Evolutionary conservation across 2,113 vertebrate genomes (phyloP).

Genomic region (Pterocles orientalis): DNA sequence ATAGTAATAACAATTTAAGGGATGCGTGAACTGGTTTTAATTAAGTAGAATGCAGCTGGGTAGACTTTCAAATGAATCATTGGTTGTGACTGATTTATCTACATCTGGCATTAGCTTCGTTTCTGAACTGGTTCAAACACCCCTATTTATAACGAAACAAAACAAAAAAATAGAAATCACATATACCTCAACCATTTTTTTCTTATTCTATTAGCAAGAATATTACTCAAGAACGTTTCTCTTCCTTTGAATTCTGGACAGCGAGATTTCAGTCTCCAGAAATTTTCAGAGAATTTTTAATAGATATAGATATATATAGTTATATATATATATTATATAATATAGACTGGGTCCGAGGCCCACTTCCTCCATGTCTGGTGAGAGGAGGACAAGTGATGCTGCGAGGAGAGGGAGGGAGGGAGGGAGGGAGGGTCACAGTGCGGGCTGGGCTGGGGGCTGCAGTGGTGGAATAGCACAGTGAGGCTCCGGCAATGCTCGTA

Average conservation of each 20-base stretch:
- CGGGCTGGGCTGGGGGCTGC: background rate
- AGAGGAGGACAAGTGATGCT: background rate
- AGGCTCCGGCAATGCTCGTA: constrained; percentile 47
- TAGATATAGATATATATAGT: background rate
- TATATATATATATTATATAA: background rate
- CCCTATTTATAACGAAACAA: background rate
- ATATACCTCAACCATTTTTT: constrained; percentile 53
- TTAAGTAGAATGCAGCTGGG: constrained; percentile 58
- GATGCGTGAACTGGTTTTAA: constrained; percentile 59
- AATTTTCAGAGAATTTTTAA: constrained; percentile 4
- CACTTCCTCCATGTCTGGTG: constrained; percentile 42
- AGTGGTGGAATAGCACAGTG: constrained; percentile 37
- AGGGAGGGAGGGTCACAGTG: background rate
- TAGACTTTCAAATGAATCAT: constrained; percentile 31
- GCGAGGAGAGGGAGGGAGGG: background rate
- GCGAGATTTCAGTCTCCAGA: constrained; percentile 49
- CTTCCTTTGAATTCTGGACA: constrained; percentile 53
- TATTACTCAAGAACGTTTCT: constrained; percentile 1
- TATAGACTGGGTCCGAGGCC: background rate
- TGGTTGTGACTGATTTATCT: constrained; percentile 53
- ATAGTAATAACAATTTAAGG: constrained; percentile 65
- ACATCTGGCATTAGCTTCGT: background rate
- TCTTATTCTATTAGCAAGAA: constrained; percentile 61
- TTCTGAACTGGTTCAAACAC: constrained; percentile 55
- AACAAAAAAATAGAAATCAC: constrained; percentile 40